These are phyloP conservation scores for Neodon shergylaensis DNA, from an alignment of 2,113 vertebrate species.

Conservation along the genomic window DNA sequence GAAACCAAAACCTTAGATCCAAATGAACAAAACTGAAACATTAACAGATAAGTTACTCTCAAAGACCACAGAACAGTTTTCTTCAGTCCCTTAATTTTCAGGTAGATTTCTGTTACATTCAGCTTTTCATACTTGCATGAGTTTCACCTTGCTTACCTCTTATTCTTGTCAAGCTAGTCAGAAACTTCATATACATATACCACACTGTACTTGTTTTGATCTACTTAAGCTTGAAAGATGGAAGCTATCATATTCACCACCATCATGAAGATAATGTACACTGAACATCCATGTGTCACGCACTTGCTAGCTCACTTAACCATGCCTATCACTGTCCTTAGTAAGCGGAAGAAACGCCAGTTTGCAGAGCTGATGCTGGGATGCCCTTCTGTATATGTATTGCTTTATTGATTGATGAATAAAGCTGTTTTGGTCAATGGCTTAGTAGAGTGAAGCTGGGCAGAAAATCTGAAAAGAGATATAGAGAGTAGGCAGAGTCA, in stretches of 20 bases:
- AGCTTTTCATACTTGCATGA: conserved; percentile 2
- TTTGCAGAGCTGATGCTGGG: neutral
- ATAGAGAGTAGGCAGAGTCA: no score
- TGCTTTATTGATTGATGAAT: no score
- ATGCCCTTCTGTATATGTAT: no score
- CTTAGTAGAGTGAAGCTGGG: no score
- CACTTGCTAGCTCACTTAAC: neutral
- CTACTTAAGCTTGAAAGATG: neutral
- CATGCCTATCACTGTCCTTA: neutral
- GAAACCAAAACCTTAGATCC: neutral
- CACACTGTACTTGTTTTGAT: neutral
- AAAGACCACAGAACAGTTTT: neutral
- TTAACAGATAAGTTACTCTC: neutral
- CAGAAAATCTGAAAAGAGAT: no score
- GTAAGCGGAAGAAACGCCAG: neutral
- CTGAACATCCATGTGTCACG: neutral
- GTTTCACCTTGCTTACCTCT: neutral
- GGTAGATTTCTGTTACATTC: neutral
- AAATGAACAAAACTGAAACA: neutral
- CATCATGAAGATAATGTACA: neutral
- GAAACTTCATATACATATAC: neutral
- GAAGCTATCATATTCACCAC: neutral
- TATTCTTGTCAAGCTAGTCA: neutral
- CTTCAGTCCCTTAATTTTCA: neutral
- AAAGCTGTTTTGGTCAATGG: no score